Evolutionary conservation across 2,797 vertebrate genomes (phyloP), one percentile per base, ranked within the genome.

Genomic region (Gadopsis marmoratus): DNA sequence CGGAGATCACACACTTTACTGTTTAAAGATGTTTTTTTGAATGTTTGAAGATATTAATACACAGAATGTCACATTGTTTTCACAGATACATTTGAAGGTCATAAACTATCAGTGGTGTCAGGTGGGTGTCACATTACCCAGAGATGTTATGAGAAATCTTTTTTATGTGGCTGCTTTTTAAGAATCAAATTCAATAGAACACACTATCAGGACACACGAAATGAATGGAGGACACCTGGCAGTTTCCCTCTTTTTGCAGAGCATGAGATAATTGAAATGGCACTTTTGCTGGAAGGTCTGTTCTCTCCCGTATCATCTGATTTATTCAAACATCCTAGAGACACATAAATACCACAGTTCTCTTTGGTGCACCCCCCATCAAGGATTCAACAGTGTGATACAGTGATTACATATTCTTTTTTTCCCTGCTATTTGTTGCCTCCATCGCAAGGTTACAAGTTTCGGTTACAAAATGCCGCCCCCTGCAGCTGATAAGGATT

Each of bases 141-240:
- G 71, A 64, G 23, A 70, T 35, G 10, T 53, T 56, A 59, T 55
- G 50, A 41, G 23, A 56, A 41, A 47, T 54, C 14, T 58, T 33
- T 33, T 63, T 77, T 63, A 71, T n/a, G 5, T 51, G 69, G 48
- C 33, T 11, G 4, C 31, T 81, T 81, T 65, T 63, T 74, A 23
- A 54, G n/a, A 66, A 55, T 65, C 26, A 77, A 61, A 81, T 68
- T 47, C 16, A 77, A 73, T 74, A 47, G 79, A 61, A 73, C 19
- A 21, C 12, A 53, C 16, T 11, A 55, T 64, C 16, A 67, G 45
- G 39, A 62, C 45, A 77, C 17, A 70, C 68, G 13, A 75, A 66
- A 47, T 60, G 45, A 75, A 64, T 78, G 48, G 61, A 63, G 45
- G 31, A 71, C 54, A 69, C 23, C 37, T 76, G 76, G 51, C 50